Evolutionary conservation across 2,113 vertebrate species (phyloP).

Genomic region (Cyphomyrus plagiostoma): DNA sequence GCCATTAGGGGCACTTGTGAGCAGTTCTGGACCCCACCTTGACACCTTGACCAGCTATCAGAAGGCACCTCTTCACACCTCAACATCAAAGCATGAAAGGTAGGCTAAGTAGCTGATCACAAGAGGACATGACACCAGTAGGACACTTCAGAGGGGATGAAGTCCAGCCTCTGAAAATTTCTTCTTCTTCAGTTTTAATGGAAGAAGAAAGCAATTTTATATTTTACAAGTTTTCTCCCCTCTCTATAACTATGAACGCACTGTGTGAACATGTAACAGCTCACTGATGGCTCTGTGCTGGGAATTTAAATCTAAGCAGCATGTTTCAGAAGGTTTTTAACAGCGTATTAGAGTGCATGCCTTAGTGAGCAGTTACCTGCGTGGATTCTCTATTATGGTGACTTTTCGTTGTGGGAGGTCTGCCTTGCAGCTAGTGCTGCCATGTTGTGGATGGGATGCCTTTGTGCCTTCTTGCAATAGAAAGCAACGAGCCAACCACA

Average conservation of each 20-base stretch:
- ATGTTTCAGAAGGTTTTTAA: neutral
- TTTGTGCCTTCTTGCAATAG: neutral
- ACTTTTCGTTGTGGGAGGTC: neutral
- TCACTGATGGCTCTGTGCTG: neutral
- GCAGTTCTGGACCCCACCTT: neutral
- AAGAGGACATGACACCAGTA: neutral
- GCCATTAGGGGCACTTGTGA: neutral
- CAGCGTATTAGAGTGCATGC: neutral
- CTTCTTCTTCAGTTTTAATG: neutral
- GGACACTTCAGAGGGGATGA: neutral
- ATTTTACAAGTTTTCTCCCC: neutral
- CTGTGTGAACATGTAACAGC: neutral
- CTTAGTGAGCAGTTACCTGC: neutral
- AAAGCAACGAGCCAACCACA: neutral
- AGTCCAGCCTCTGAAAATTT: neutral
- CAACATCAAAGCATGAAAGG: neutral
- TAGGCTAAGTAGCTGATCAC: neutral
- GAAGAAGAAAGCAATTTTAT: neutral
- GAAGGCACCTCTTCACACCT: neutral
- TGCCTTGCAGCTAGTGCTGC: conserved; percentile 6
- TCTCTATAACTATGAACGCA: neutral
- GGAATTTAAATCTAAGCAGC: neutral
- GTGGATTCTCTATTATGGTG: neutral
- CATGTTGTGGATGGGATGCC: neutral
- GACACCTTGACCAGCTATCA: neutral